Base-by-base conservation (phyloP, 2,797 vertebrate species). In the Sebastolobus alascanus region DNA sequence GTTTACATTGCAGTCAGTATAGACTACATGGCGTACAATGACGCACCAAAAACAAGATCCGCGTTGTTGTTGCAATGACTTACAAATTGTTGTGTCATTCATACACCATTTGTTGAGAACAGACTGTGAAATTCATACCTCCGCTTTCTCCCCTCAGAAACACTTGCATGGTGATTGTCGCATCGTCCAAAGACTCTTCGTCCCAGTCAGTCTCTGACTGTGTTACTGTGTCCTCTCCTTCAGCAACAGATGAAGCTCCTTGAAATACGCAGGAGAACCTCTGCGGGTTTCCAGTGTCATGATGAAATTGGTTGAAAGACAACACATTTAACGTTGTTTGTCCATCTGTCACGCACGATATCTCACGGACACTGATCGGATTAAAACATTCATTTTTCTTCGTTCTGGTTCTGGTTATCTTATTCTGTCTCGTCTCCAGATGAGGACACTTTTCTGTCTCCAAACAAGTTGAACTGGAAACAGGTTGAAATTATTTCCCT, bases 261-360 rank as follows among this genome's bases (percentile, higher is more conserved):
- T 66, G 71, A 67, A 69, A 79, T 29, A 29, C 10, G 56, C 64
- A 27, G 29, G 37, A 69, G 60, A 52, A 43, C 52, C 84, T 83
- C 79, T 18, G 71, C 11, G 52, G 79, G 76, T 75, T 83, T 73
- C 31, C 80, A 56, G 77, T 60, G 77, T 73, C 72, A 83, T 92
- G 90, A 92, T 89, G 86, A 87, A 90, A 93, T 68, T 70, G 83
- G 81, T 83, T 86, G 89, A 90, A 92, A 93, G 88, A 92, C 88
- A 83, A 87, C 77, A 83, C 73, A 73, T 88, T 88, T 79, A 61
- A 38, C 68, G 76, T 61, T 64, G 85, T 91, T 89, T 84, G 84
- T 90, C 83, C 80, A 59, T 87, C 80, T 90, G 89, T 87, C 92
- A 86, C 61, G 70, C 83, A 27, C 59, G 43, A 82, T 81, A 80